Evolutionary conservation across 2,797 vertebrate genomes (phyloP).

Genomic region (Erithacus rubecula): DNA sequence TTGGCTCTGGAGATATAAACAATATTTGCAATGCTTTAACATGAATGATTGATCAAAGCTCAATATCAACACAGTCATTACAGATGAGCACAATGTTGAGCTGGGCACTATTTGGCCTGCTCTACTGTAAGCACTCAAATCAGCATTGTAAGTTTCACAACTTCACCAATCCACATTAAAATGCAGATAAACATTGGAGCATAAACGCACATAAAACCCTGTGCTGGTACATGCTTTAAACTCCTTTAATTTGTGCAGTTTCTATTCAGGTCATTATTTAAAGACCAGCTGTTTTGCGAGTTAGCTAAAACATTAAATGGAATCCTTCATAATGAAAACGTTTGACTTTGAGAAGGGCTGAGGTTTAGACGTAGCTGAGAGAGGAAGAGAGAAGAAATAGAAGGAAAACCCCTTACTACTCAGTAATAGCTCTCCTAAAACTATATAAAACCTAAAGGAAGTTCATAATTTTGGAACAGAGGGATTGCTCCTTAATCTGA

Average conservation of each 20-base stretch:
- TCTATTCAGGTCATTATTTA: slow-evolving; percentile 28
- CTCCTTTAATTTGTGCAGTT: background rate
- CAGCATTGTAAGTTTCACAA: background rate
- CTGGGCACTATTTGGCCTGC: background rate
- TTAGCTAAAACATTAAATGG: slow-evolving; percentile 3
- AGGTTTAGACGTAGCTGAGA: background rate
- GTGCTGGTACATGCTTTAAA: background rate
- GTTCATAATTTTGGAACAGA: slow-evolving; percentile 44
- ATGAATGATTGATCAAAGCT: background rate
- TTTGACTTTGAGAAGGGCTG: background rate
- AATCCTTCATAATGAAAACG: background rate
- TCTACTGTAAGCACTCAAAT: background rate
- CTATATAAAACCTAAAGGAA: slow-evolving; percentile 26
- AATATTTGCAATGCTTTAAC: background rate
- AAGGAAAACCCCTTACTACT: background rate
- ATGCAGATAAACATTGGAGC: background rate
- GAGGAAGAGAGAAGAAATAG: background rate
- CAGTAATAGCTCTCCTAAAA: background rate
- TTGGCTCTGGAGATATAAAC: background rate
- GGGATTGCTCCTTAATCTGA: slow-evolving; percentile 46
- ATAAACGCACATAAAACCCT: background rate
- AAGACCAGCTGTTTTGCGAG: background rate
- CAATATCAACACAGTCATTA: background rate
- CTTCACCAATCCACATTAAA: background rate
- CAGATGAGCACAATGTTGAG: background rate